A percentile compares a stretch with the other conserved stretches of the same genome.
These are phyloP conservation scores for Rhimphoctona megacephalus DNA, from an alignment of 2,888 invertebrate genomes.

Conservation along the genomic window DNA sequence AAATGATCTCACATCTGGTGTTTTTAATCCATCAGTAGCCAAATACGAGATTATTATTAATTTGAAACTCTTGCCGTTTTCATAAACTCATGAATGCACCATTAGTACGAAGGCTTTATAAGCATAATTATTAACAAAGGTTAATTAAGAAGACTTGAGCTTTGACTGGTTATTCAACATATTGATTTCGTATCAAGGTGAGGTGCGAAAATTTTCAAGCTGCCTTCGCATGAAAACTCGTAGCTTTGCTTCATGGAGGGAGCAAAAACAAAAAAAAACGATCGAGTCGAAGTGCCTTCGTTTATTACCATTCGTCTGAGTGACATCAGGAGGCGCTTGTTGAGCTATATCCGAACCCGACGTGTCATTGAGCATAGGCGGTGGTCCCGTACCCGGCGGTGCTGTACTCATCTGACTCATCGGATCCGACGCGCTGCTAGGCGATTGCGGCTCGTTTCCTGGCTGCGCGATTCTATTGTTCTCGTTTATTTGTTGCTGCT, in stretches of 20 bases:
- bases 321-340: constrained; percentile 74
- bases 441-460: constrained; percentile 80
- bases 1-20: too few species aligned
- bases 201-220: not conserved
- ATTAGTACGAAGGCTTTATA: too few species aligned
- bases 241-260: not conserved
- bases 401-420: constrained; percentile 82
- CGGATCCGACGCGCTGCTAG: constrained; percentile 75
- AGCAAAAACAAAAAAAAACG: not conserved
- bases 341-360: constrained; percentile 75
- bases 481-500: constrained; percentile 82
- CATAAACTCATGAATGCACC: too few species aligned
- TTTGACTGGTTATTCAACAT: not conserved
- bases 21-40: too few species aligned
- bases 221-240: not conserved
- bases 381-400: constrained; percentile 82
- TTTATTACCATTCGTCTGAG: constrained; percentile 79
- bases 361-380: constrained; percentile 79
- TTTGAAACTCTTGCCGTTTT: too few species aligned
- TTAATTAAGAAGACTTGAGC: too few species aligned
- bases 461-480: constrained; percentile 79
- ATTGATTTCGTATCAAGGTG: not conserved
- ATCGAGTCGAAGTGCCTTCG: not conserved
- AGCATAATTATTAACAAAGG: too few species aligned
- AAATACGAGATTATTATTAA: too few species aligned